A percentile compares a stretch with the other conserved stretches of the same genome.
phyloP scores from a whole-genome alignment of 2,113 vertebrate species.

The Illadopsis cleaveri region DNA sequence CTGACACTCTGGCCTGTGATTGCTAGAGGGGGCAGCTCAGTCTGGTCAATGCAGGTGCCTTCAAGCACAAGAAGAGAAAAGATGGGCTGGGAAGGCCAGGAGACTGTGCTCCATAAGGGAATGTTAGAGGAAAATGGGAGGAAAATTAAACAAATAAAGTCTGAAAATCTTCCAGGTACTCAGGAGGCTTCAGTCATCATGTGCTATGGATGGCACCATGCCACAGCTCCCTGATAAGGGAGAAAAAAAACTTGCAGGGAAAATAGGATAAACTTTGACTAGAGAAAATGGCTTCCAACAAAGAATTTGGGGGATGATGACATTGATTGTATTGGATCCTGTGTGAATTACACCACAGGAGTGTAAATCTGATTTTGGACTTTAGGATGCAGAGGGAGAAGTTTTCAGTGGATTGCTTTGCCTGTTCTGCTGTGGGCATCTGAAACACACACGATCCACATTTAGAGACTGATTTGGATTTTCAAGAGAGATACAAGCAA shows the following conservation, averaged over 20 bases:
- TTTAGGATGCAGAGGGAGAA: background rate
- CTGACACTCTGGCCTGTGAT: background rate
- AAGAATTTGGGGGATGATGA: background rate
- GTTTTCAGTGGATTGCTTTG: background rate
- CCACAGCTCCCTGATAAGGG: background rate
- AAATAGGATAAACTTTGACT: background rate
- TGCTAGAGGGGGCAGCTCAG: background rate
- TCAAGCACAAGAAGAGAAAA: background rate
- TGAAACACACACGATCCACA: background rate
- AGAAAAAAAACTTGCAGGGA: background rate
- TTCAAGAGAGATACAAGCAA: background rate
- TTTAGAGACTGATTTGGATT: background rate
- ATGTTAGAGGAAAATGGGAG: background rate
- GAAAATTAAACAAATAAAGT: background rate
- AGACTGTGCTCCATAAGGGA: accelerated
- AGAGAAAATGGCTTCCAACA: background rate
- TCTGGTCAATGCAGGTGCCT: accelerated
- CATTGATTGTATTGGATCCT: background rate
- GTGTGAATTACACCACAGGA: background rate
- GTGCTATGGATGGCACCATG: accelerated
- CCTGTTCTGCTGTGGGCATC: background rate
- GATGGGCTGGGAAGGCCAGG: background rate
- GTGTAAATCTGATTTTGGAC: background rate
- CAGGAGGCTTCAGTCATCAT: background rate
- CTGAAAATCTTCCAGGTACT: background rate